Evolutionary conservation across 2,113 vertebrate species (phyloP).

Genomic region (Limnothrissa miodon): DNA sequence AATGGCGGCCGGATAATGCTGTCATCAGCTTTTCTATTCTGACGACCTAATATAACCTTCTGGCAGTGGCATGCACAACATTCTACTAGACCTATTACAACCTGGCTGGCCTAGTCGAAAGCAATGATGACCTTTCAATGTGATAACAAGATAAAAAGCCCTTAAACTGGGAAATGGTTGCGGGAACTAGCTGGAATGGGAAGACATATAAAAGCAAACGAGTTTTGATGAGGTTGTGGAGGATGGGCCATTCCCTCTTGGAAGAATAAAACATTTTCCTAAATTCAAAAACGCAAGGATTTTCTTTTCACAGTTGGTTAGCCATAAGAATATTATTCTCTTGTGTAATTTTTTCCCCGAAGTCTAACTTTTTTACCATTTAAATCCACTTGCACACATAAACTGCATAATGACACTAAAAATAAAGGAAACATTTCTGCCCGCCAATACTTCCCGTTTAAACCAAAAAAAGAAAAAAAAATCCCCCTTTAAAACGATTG

Average conservation of each 20-base stretch:
- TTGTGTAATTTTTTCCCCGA: conserved; percentile 43
- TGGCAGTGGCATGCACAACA: neutral
- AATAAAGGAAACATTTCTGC: conserved; percentile 38
- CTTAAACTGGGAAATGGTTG: neutral
- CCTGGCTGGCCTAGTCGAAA: conserved; percentile 2
- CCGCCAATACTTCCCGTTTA: conserved; percentile 17
- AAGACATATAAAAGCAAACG: conserved; percentile 36
- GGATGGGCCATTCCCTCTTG: conserved; percentile 45
- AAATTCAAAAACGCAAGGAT: conserved; percentile 33
- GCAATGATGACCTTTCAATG: neutral
- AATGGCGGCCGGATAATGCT: neutral
- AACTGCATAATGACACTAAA: conserved; percentile 41
- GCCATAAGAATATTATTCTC: conserved; percentile 37
- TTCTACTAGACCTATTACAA: conserved; percentile 10
- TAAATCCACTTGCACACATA: conserved; percentile 44
- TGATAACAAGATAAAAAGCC: conserved; percentile 19
- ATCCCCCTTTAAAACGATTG: conserved; percentile 33
- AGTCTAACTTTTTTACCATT: conserved; percentile 49
- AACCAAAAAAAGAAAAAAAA: no score
- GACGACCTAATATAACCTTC: neutral
- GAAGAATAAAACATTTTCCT: conserved; percentile 45
- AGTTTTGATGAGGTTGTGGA: conserved; percentile 34
- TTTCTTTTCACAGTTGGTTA: conserved; percentile 36
- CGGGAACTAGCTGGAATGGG: conserved; percentile 22
- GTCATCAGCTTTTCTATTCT: neutral